phyloP scores from a whole-genome alignment of 1,140 invertebrate genomes.

The Pseudoatta argentina region DNA sequence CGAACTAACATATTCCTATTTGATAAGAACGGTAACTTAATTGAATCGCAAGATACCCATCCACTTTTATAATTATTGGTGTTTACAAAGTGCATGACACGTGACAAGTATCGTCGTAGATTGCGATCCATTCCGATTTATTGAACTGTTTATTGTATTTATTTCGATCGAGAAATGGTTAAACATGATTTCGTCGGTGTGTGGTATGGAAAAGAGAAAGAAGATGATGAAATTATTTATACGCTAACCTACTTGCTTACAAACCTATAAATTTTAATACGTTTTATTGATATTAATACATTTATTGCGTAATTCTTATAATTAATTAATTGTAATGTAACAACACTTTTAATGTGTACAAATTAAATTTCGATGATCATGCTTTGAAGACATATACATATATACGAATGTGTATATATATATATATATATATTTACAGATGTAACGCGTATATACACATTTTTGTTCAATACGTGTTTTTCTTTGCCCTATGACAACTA shows the following conservation, averaged over 20 bases:
- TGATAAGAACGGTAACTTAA: constrained; percentile 24
- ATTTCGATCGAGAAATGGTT: neutral
- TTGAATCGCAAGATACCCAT: neutral
- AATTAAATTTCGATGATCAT: constrained; percentile 81
- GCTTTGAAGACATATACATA: constrained; percentile 60
- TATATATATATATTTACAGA: constrained; percentile 13
- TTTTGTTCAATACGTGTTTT: constrained; percentile 22
- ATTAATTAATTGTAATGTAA: constrained; percentile 71
- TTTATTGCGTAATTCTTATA: constrained; percentile 77
- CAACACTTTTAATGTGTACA: constrained; percentile 63
- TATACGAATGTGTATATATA: constrained; percentile 11
- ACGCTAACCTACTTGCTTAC: constrained; percentile 77
- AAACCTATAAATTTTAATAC: constrained; percentile 79
- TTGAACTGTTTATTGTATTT: constrained; percentile 8
- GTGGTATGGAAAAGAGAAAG: neutral
- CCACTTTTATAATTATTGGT: constrained; percentile 26
- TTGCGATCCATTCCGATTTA: constrained; percentile 10
- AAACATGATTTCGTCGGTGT: neutral
- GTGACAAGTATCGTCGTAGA: constrained; percentile 39
- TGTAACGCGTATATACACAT: neutral
- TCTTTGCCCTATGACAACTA: constrained; percentile 1
- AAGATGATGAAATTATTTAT: constrained; percentile 5
- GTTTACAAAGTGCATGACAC: constrained; percentile 14
- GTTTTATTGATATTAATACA: constrained; percentile 75
- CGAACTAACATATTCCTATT: constrained; percentile 15